These are phyloP conservation scores for Danio tinwini DNA, from an alignment of 2,797 vertebrate species.

Conservation along the genomic window DNA sequence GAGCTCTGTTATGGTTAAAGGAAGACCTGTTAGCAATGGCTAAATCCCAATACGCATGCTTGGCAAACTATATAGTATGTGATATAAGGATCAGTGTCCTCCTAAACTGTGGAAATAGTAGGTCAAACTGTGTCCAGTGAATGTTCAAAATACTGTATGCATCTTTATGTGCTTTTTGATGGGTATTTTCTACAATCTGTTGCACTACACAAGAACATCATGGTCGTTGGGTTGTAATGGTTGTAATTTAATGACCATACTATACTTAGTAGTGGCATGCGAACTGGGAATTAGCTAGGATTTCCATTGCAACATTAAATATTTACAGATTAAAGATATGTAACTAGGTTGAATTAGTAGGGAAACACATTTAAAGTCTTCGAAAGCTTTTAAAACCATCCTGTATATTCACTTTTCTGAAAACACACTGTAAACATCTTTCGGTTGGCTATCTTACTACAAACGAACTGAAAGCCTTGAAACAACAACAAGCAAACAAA, in stretches of 20 bases:
- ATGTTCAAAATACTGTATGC: not conserved
- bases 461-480: conserved; percentile 4
- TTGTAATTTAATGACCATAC: conserved; percentile 3
- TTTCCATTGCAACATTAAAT: conserved; percentile 14
- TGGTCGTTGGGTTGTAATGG: not conserved
- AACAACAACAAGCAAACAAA: conserved; percentile 6
- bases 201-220: not conserved
- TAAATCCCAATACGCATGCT: conserved; percentile 32
- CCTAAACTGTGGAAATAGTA: not conserved
- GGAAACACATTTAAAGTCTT: conserved; percentile 14
- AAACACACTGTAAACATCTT: conserved; percentile 27
- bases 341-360: conserved; percentile 1
- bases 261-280: not conserved
- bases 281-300: conserved; percentile 28
- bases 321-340: conserved; percentile 27
- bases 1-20: conserved; percentile 24
- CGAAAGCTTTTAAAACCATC: not conserved
- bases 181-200: not conserved
- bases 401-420: not conserved
- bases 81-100: conserved; percentile 1
- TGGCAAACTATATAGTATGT: not conserved
- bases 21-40: conserved; percentile 34
- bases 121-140: conserved; percentile 2
- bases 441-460: conserved; percentile 46
- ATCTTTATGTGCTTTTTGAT: conserved; percentile 16